Percentiles rank a stretch among this genome's conserved stretches.
Conservation (phyloP, 2,797 vertebrate species). For the Galaxias olidus region DNA sequence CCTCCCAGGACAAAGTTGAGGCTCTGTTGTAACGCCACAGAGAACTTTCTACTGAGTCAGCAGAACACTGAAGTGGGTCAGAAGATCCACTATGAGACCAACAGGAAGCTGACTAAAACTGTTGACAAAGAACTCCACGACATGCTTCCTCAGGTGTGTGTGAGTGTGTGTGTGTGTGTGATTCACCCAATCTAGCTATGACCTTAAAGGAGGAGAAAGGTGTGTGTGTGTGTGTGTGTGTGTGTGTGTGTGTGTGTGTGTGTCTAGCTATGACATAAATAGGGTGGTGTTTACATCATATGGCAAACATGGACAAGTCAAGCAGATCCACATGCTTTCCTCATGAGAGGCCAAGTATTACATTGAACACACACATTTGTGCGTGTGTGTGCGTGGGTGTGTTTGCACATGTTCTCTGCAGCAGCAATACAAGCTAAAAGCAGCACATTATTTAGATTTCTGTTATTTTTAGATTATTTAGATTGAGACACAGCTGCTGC, state of each 20-base stretch:
- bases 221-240: not conserved
- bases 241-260: not conserved
- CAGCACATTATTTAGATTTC: too few relatives aligned
- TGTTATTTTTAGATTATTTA: too few relatives aligned
- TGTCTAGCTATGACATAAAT: too few relatives aligned
- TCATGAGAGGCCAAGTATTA: not conserved
- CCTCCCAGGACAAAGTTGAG: not conserved
- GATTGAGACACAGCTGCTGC: too few relatives aligned
- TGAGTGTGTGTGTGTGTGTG: not conserved
- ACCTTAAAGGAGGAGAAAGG: not conserved
- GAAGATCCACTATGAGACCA: slow-evolving; percentile 9
- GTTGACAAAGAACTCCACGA: not conserved
- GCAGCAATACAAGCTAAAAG: too few relatives aligned
- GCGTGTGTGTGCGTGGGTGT: too few relatives aligned
- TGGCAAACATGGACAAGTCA: not conserved
- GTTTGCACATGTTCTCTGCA: too few relatives aligned
- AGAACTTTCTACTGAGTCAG: not conserved
- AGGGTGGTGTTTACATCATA: not conserved
- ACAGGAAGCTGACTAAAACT: not conserved
- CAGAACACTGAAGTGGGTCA: not conserved
- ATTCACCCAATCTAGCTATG: not conserved
- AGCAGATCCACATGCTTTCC: not conserved
- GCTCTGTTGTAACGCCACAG: slow-evolving; percentile 4
- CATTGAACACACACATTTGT: too few relatives aligned
- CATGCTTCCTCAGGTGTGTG: slow-evolving; percentile 1